Conservation (phyloP, 2,113 vertebrate species). For the Ailuropoda melanoleuca region DNA sequence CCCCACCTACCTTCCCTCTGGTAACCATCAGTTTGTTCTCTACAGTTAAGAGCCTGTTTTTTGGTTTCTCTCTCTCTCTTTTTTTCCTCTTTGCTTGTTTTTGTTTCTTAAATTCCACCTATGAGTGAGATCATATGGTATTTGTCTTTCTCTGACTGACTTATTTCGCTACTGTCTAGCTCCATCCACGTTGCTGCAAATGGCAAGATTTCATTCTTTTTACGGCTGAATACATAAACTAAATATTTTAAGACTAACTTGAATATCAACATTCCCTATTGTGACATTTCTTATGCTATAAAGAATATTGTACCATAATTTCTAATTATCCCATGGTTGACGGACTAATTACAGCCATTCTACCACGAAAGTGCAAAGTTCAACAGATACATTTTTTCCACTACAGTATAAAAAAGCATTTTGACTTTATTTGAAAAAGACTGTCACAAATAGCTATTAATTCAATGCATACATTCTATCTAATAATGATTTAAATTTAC, state of each 20-base stretch:
- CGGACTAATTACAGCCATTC: neutral
- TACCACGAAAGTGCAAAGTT: neutral
- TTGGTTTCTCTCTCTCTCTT: neutral
- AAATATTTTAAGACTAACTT: slow-evolving; percentile 40
- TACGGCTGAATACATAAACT: neutral
- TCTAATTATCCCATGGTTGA: neutral
- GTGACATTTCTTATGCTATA: slow-evolving; percentile 14
- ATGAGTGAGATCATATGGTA: neutral
- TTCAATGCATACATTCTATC: slow-evolving; percentile 23
- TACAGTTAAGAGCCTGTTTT: neutral
- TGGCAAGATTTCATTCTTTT: neutral
- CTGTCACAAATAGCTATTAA: neutral
- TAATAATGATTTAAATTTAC: neutral
- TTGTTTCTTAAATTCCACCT: neutral
- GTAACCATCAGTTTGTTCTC: neutral
- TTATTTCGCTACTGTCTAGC: neutral
- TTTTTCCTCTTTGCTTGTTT: neutral
- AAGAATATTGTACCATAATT: slow-evolving; percentile 17
- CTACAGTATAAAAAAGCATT: neutral
- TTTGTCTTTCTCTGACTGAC: neutral
- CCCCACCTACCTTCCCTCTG: neutral
- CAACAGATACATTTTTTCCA: neutral
- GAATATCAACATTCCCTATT: neutral
- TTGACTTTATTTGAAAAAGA: slow-evolving; percentile 22
- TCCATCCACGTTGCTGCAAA: neutral